These are phyloP conservation scores for Dilophus febrilis DNA, from an alignment of 2,888 invertebrate species.

Conservation along the genomic window DNA sequence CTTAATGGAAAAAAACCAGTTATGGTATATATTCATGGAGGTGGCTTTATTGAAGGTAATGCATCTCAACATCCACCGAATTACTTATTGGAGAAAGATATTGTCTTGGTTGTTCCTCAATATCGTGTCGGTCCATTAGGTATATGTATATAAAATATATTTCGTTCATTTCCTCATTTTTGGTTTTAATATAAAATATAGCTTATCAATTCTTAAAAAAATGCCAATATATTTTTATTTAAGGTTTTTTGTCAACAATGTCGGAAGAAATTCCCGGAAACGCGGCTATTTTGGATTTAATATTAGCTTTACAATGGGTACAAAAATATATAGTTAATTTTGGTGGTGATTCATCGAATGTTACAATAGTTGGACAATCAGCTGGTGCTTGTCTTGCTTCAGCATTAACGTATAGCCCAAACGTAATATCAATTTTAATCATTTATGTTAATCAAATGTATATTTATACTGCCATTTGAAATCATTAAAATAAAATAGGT, in stretches of 20 bases:
- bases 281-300: constrained; percentile 33
- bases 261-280: constrained; percentile 35
- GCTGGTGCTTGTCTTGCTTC: constrained; percentile 33
- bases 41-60: constrained; percentile 27
- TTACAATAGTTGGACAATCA: constrained; percentile 37
- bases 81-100: constrained; percentile 30
- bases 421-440: no score
- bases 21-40: constrained; percentile 31
- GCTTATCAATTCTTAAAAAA: no score
- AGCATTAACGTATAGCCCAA: constrained; percentile 29
- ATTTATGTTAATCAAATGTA: no score
- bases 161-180: no score
- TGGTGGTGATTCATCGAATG: constrained; percentile 32
- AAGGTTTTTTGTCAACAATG: constrained; percentile 33
- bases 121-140: constrained; percentile 34
- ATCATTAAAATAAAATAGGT: constrained; percentile 12
- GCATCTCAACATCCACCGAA: constrained; percentile 25
- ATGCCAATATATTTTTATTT: no score
- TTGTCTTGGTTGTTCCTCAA: constrained; percentile 33
- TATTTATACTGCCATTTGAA: no score
- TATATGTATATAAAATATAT: no score
- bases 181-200: no score
- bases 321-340: constrained; percentile 31
- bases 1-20: constrained; percentile 23
- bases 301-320: constrained; percentile 35